Evolutionary conservation across 1,140 invertebrate species (phyloP), one percentile per base, ranked within the genome.

Genomic region (Diuraphis noxia): DNA sequence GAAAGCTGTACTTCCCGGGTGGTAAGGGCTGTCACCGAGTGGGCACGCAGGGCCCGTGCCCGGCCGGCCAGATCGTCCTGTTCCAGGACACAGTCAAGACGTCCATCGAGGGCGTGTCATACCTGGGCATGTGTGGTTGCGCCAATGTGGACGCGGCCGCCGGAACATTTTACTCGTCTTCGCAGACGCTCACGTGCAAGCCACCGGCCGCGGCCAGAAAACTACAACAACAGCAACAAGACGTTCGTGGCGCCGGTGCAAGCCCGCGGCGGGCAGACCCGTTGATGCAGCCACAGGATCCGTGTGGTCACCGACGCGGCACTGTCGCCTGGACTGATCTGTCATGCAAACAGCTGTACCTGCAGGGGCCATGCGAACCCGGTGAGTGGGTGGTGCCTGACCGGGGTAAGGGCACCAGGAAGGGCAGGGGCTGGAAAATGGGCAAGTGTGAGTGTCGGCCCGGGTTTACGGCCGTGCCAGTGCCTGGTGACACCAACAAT

Each of bases 61-160:
- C 95, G 0, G 93, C 93, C 17, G 96, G 96, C 3, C 95, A 97
- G 93, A 95, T 97, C 10, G 96, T 97, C 2, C 95, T 97, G 0
- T 97, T 96, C 93, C 97, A 97, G 94, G 96, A 97, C 92, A 96
- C 95, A 3, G 95, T 96, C 0, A 94, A 96, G 30, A 96, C 96
- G 0, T 96, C 96, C 0, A 92, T 97, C 0, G 96, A 97, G 92
- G 97, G 97, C 0, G 95, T 97, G 36, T 96, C 96, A n/a, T 97
- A 97, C 93, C 96, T 97, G 91, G 97, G 97, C 1, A 95, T 96
- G 9, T 97, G 97, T 92, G 96, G 95, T 7, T 97, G 97, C 92
- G 95, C 95, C 0, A 95, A 93, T 6, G 93, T n/a, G 72, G 87
- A 92, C 77, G 23, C 36, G 36, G 23, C 85, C 21, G 46, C 63